Percentiles rank a stretch among this genome's conserved stretches.
Conservation (phyloP, 2,797 vertebrate genomes). For the Sebastes miniatus region DNA sequence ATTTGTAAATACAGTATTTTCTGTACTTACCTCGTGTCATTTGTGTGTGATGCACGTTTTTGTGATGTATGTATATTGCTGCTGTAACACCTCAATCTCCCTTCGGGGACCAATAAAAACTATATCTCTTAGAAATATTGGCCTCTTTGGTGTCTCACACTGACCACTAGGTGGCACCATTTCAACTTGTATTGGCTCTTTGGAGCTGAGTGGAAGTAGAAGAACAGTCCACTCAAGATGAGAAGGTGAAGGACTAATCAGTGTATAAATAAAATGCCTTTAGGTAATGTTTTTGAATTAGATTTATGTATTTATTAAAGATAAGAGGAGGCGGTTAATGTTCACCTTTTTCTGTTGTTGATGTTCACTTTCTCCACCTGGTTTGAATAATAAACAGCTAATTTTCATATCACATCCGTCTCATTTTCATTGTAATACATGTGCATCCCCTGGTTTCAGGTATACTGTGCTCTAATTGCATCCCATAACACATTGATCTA, state of each 20-base stretch:
- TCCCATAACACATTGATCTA: slow-evolving; percentile 28
- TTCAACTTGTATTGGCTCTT: slow-evolving; percentile 21
- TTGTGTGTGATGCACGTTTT: too few relatives aligned
- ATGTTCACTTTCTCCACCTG: neutral
- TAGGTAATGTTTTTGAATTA: too few relatives aligned
- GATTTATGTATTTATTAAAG: neutral
- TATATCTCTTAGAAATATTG: neutral
- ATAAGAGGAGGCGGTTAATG: neutral
- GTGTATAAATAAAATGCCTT: neutral
- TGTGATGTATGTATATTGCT: too few relatives aligned
- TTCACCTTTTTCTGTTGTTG: neutral
- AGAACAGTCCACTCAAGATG: neutral
- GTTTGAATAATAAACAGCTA: slow-evolving; percentile 30
- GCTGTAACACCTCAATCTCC: too few relatives aligned
- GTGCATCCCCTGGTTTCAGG: neutral
- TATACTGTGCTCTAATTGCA: slow-evolving; percentile 24
- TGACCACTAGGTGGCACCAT: slow-evolving; percentile 71
- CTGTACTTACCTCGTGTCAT: too few relatives aligned
- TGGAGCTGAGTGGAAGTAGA: neutral
- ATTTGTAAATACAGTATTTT: too few relatives aligned
- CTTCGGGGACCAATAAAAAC: too few relatives aligned
- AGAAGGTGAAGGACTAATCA: neutral
- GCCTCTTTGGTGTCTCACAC: neutral
- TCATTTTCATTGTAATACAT: neutral
- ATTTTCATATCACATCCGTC: neutral